phyloP scores from a whole-genome alignment of 2,888 invertebrate species.

The Drosophila putrida region DNA sequence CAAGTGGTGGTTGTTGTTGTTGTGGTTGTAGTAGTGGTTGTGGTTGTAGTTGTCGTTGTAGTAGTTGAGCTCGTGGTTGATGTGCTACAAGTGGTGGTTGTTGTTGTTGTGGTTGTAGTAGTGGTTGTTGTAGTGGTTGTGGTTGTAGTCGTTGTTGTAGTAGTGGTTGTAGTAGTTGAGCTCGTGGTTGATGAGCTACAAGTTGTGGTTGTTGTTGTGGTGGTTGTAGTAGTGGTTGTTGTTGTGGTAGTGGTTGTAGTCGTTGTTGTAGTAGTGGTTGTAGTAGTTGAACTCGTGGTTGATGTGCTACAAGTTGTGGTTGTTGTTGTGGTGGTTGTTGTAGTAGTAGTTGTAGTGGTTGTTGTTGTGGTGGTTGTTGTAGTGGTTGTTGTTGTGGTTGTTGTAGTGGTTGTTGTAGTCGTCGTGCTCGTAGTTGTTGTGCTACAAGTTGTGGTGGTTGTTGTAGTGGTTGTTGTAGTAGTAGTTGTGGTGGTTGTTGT shows the following conservation, averaged over 20 bases:
- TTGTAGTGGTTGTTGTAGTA: slow-evolving; percentile 10
- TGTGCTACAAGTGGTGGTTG: slow-evolving; percentile 5
- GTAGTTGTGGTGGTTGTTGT: not conserved
- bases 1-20: slow-evolving; percentile 11
- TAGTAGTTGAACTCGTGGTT: slow-evolving; percentile 17
- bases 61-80: slow-evolving; percentile 9
- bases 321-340: slow-evolving; percentile 20
- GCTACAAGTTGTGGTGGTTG: not conserved
- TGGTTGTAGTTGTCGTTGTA: slow-evolving; percentile 3
- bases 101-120: slow-evolving; percentile 11
- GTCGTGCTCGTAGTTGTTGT: slow-evolving; percentile 17
- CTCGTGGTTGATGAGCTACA: too few species aligned
- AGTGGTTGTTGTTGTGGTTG: slow-evolving; percentile 14
- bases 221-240: slow-evolving; percentile 5
- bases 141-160: slow-evolving; percentile 23
- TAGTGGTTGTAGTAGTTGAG: slow-evolving; percentile 18
- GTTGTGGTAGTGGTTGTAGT: slow-evolving; percentile 18
- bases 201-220: not conserved
- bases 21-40: slow-evolving; percentile 4
- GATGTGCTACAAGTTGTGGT: slow-evolving; percentile 3
- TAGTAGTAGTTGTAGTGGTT: slow-evolving; percentile 22
- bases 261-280: slow-evolving; percentile 5
- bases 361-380: slow-evolving; percentile 20
- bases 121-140: slow-evolving; percentile 24
- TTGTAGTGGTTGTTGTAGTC: slow-evolving; percentile 1